These are phyloP conservation scores for Heteropelma amictum DNA, from an alignment of 2,888 invertebrate species.

Conservation along the genomic window DNA sequence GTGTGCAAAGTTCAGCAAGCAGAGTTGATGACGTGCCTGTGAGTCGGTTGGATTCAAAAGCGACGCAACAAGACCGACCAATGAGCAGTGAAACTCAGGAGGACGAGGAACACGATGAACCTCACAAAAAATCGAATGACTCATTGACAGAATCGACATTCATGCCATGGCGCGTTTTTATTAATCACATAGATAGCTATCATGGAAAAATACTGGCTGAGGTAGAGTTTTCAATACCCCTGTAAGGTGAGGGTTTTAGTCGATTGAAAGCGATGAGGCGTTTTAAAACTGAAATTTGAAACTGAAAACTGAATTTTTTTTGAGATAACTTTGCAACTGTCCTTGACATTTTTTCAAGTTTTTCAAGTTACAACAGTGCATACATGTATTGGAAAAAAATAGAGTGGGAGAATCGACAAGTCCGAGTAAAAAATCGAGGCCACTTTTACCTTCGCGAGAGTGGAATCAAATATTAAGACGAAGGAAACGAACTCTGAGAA, in stretches of 20 bases:
- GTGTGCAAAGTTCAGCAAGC: constrained; percentile 7
- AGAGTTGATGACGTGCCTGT: constrained; percentile 11
- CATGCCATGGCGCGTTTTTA: constrained; percentile 80
- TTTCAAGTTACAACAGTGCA: too few species aligned
- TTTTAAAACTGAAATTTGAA: too few species aligned
- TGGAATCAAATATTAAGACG: neutral
- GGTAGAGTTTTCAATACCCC: constrained; percentile 63
- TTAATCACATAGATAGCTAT: constrained; percentile 83
- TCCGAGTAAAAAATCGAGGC: neutral
- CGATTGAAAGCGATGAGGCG: too few species aligned
- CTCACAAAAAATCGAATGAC: neutral
- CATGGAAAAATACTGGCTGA: constrained; percentile 79
- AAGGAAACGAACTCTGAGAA: constrained; percentile 11
- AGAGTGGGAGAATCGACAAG: neutral
- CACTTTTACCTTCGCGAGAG: neutral
- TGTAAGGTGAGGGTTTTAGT: too few species aligned
- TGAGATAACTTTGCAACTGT: too few species aligned
- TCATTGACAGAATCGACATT: constrained; percentile 63
- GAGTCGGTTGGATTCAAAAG: constrained; percentile 13
- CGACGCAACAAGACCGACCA: neutral
- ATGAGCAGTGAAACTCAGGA: neutral
- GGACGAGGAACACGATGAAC: neutral
- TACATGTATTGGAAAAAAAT: constrained; percentile 1
- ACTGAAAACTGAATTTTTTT: too few species aligned
- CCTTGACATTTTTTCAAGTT: too few species aligned